Base-by-base conservation (phyloP, 2,113 vertebrate genomes). In the Peromyscus maniculatus region DNA sequence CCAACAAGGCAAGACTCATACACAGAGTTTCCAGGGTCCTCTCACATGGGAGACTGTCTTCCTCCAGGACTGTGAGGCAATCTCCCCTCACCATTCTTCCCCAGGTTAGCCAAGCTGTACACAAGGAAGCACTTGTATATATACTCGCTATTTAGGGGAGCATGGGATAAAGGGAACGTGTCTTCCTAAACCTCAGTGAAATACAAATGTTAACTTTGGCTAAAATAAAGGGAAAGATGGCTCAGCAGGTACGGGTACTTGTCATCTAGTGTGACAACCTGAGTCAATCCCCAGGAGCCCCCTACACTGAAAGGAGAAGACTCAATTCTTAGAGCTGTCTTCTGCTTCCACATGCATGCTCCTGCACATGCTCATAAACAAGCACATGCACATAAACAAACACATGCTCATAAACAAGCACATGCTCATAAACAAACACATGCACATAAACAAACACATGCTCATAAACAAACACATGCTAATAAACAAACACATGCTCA, bases 11-110 rank as follows among this genome's bases (percentile, higher is more conserved):
- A 11, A 6, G 24, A 21, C 64, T 52, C 21, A 39, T 3, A 77
- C 0, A 2, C 4, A n/a, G 28, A 1, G 19, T 39, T 28, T 72
- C 0, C 2, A 43, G 66, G 52, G 33, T 5, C 5, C 17, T 94
- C 22, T 71, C 74, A 78, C n/a, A 7, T 1, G 12, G 64, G 49
- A 57, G 15, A 16, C 2, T 0, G 3, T 16, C 39, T 71, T n/a
- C 52, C 62, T 84, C 87, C 3, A 72, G 33, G 71, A 88, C 87
- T 55, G 7, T 33, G 22, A 55, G 43, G 49, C 67, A n/a, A 36
- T 88, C 46, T 52, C 31, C 19, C 12, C 11, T n/a, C 36, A 55
- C 31, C 87, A 39, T 19, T 17, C 22, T 74, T 57, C 36, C 43
- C 49, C 36, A 28, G 49, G 36, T 1, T n/a, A 46, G 67, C 49